Evolutionary conservation across 1,140 invertebrate species (phyloP), one percentile per base, ranked within the genome.

Genomic region (Drosophila mojavensis): DNA sequence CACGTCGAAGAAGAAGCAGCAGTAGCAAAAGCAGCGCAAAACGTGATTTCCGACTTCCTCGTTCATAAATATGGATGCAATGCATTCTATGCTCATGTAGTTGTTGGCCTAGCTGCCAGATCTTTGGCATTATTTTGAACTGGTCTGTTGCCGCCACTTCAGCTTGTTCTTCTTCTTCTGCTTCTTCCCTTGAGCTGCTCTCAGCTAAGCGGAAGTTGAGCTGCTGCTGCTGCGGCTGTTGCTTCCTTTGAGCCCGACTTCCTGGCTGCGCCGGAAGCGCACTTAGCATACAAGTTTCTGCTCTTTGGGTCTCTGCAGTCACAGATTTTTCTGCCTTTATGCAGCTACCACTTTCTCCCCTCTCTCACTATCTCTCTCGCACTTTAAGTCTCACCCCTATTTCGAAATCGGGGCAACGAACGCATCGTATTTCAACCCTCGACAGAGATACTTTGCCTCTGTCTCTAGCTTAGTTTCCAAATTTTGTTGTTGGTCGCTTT

Each of bases 41-140:
- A 89, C 84, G 84, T 89, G 84, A 89, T 89, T 89, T 89, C 84
- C 84, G 88, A 89, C 78, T 89, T 89, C 84, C 84, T 90, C 70
- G 78, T 90, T 89, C 84, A 88, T 89, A 89, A 89, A 88, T 89
- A 88, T 84, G 74, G 78, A 85, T 89, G 84, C 26, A 26, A 28
- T 39, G 36, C 56, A 66, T 69, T 73, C 63, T 63, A 33, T 36
- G 64, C 45, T 53, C 47, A 48, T 24, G 58, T 53, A 63, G 43
- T 50, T 41, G 33, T 36, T 59, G 68, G 20, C 60, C 60, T 51
- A 60, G 51, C 51, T 53, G 53, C 53, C 30, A 54, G 53, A 54
- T 54, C 15, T 54, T 15, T 54, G 28, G 28, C 26, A 30, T 53
- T 33, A 15, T 33, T 30, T 53, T 54, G 13, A 33, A 33, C 53